These are phyloP conservation scores for Trichonephila clavipes DNA, from an alignment of 1,140 invertebrate species.

Conservation along the genomic window DNA sequence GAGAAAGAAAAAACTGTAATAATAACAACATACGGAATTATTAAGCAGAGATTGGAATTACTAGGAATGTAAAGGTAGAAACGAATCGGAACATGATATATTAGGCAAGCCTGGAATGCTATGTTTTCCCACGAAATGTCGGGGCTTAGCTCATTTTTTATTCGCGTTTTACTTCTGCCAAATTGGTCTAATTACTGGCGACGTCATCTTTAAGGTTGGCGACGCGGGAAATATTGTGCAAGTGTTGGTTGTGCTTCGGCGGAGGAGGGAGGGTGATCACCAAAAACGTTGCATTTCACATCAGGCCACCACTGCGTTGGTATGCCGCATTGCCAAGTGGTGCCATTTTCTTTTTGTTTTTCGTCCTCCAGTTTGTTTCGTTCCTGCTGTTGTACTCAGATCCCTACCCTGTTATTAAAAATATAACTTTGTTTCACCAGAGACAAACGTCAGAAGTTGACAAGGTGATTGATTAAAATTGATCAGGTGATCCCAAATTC, in stretches of 20 bases:
- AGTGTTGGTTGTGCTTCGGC: background rate
- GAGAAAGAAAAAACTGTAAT: slow-evolving; percentile 56
- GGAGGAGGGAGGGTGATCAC: slow-evolving; percentile 29
- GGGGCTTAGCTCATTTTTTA: slow-evolving; percentile 72
- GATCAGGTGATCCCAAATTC: slow-evolving; percentile 75
- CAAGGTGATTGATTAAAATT: slow-evolving; percentile 77
- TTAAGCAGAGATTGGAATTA: slow-evolving; percentile 75
- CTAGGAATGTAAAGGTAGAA: slow-evolving; percentile 76
- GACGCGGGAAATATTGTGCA: slow-evolving; percentile 71
- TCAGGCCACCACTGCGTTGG: slow-evolving; percentile 65
- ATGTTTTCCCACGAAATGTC: slow-evolving; percentile 74
- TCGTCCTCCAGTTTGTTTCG: slow-evolving; percentile 7
- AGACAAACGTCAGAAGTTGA: slow-evolving; percentile 72
- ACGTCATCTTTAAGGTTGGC: slow-evolving; percentile 48
- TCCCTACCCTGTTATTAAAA: slow-evolving; percentile 75
- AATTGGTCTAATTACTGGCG: slow-evolving; percentile 72
- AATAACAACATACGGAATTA: slow-evolving; percentile 76
- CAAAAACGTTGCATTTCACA: slow-evolving; percentile 70
- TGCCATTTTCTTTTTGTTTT: slow-evolving; percentile 1
- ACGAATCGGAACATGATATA: slow-evolving; percentile 76
- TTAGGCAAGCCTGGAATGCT: slow-evolving; percentile 63
- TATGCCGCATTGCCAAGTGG: slow-evolving; percentile 49
- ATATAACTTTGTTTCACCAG: slow-evolving; percentile 76
- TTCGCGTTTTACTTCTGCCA: slow-evolving; percentile 72
- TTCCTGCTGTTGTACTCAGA: slow-evolving; percentile 52